Base-by-base conservation (phyloP, 2,113 vertebrate genomes). In the Hirundichthys speculiger region DNA sequence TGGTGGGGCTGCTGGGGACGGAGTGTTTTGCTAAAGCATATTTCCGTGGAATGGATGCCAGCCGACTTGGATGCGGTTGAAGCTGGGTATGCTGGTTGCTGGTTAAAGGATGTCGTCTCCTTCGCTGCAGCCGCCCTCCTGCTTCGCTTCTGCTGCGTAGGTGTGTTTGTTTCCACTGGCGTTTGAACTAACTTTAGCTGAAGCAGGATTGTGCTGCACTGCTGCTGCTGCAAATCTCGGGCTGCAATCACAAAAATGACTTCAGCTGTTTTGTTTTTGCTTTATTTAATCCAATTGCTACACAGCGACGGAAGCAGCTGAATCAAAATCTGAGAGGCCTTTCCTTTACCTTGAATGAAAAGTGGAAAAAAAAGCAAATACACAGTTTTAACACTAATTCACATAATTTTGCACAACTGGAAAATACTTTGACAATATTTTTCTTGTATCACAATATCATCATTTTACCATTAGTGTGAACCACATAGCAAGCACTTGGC, bases 111-210 rank as follows among this genome's bases (percentile, higher is more conserved):
- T 56, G 73, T 64, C 38, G 53, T 50, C 56, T 57, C 64, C 73
- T 43, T 25, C 10, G 8, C 64, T 48, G 67, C 46, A 49, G 27
- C 57, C 57, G 5, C 70, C 53, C 59, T 30, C 64, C 67, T 61
- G 68, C 77, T 79, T 30, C 2, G 18, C 68, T 57, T 55, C 27
- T 61, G 70, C 73, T 54, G 86, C 48, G 82, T 86, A 82, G 86
- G 84, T 81, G 87, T 84, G 72, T 81, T 86, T 84, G 62, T 87
- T 88, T 86, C 77, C 80, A 68, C 68, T 54, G 64, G 64, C 66
- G 69, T 79, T 48, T 12, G 50, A 79, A 63, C 80, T 82, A 87
- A 87, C 73, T 84, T 84, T 66, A 85, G 73, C 74, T 57, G 67
- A 68, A 69, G 57, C 39, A 9, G 69, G 56, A 54, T 49, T 55